These are phyloP conservation scores for Nanorana parkeri DNA, from an alignment of 2,113 vertebrate species.

Conservation along the genomic window DNA sequence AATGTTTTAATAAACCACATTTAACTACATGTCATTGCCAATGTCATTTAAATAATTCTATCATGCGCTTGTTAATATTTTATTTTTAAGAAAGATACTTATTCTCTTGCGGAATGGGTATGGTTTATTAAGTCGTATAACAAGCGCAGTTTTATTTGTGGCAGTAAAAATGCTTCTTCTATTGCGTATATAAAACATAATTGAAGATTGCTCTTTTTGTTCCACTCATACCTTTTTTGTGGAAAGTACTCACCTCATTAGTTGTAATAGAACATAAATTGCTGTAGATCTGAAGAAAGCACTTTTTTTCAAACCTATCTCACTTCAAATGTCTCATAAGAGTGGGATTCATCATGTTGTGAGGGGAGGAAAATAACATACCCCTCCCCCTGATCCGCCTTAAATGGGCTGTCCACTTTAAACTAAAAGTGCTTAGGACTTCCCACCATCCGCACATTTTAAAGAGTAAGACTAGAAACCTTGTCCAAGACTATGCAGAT, in stretches of 20 bases:
- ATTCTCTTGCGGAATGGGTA: background rate
- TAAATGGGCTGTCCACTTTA: no score
- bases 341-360: background rate
- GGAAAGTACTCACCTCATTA: background rate
- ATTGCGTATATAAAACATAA: conserved; percentile 12
- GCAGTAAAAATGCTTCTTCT: background rate
- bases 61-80: background rate
- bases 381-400: no score
- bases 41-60: no score
- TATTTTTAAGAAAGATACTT: background rate
- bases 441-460: no score
- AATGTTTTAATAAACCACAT: background rate
- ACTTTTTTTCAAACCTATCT: background rate
- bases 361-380: background rate
- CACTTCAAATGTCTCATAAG: background rate
- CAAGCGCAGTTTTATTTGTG: conserved; percentile 8
- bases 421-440: no score
- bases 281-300: background rate
- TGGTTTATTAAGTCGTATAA: conserved; percentile 4
- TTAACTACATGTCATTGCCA: background rate
- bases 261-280: background rate
- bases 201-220: conserved; percentile 5
- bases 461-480: no score
- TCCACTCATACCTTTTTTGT: background rate
- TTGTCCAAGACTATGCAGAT: no score